Percentiles rank a stretch among this genome's conserved stretches.
These are phyloP conservation scores for Hydriomena furcata DNA, from an alignment of 2,888 invertebrate species.

Conservation along the genomic window DNA sequence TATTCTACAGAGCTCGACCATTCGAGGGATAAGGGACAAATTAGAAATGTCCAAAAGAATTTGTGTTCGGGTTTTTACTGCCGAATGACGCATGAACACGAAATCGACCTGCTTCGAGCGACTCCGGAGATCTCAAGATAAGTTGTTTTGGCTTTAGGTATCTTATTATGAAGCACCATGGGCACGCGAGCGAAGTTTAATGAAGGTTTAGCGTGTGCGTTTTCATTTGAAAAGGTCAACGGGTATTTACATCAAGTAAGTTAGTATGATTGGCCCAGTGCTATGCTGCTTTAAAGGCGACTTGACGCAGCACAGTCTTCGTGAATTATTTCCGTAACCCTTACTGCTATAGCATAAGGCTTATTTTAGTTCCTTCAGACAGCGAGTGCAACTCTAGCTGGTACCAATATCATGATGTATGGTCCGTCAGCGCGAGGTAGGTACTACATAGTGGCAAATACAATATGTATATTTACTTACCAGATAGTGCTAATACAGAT, in stretches of 20 bases:
- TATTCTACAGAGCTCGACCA: constrained; percentile 54
- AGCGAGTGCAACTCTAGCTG: too few relatives aligned
- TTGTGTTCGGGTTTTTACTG: constrained; percentile 37
- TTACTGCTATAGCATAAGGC: too few relatives aligned
- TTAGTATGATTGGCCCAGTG: too few relatives aligned
- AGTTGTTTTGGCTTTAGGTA: constrained; percentile 21
- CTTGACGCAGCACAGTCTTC: too few relatives aligned
- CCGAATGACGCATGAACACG: constrained; percentile 35
- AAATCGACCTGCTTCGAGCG: constrained; percentile 28
- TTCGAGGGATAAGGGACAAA: constrained; percentile 52
- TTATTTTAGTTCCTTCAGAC: too few relatives aligned
- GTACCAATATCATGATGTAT: too few relatives aligned
- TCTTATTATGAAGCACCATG: constrained; percentile 29
- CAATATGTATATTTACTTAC: too few relatives aligned
- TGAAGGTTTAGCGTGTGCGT: constrained; percentile 41
- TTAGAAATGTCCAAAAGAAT: constrained; percentile 42
- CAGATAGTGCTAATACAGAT: too few relatives aligned
- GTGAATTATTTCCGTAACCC: too few relatives aligned
- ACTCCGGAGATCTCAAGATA: constrained; percentile 32
- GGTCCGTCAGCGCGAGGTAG: too few relatives aligned
- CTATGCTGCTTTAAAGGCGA: too few relatives aligned
- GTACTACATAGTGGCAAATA: too few relatives aligned
- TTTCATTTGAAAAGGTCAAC: constrained; percentile 37
- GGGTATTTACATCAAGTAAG: constrained; percentile 28
- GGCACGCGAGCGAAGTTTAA: constrained; percentile 40